Evolutionary conservation across 92 coral and sea anemone species (phyloP).

Genomic region (Micromussa lordhowensis): DNA sequence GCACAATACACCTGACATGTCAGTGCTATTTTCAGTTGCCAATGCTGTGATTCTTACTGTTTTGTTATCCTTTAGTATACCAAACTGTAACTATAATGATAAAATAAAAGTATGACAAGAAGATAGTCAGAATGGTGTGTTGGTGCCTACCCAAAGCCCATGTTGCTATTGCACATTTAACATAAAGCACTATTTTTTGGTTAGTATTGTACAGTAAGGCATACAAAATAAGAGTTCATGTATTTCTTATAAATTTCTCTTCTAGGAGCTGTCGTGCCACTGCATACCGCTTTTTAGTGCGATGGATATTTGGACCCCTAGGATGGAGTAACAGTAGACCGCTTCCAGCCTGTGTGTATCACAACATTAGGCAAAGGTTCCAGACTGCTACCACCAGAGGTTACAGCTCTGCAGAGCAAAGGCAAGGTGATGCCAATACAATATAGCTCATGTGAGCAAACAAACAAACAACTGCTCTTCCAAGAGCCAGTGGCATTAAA

Average conservation of each 20-base stretch:
- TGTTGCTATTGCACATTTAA: too few species aligned
- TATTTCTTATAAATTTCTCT: slow-evolving; percentile 6
- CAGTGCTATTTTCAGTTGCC: too few species aligned
- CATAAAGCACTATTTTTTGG: too few species aligned
- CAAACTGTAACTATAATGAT: too few species aligned
- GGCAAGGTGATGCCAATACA: slow-evolving; percentile 34
- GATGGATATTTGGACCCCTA: slow-evolving; percentile 56
- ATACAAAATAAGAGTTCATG: background rate
- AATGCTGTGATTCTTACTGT: too few species aligned
- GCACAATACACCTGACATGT: too few species aligned
- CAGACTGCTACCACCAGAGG: slow-evolving; percentile 50
- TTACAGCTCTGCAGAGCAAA: slow-evolving; percentile 48
- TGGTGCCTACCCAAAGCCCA: too few species aligned
- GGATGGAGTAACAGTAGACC: slow-evolving; percentile 56
- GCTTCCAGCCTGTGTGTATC: slow-evolving; percentile 55
- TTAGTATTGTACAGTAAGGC: background rate
- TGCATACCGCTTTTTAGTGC: slow-evolving; percentile 58
- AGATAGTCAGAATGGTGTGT: too few species aligned
- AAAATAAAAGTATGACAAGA: too few species aligned
- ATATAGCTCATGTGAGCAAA: slow-evolving; percentile 12
- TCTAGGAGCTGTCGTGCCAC: slow-evolving; percentile 50
- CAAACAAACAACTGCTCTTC: slow-evolving; percentile 1
- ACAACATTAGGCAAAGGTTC: slow-evolving; percentile 38
- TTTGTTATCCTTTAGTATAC: too few species aligned
- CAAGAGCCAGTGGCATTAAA: background rate